A percentile compares a stretch with the other conserved stretches of the same genome.
These are phyloP conservation scores for Diadumene lineata DNA, from an alignment of 92 coral and sea anemone genomes.

Conservation along the genomic window DNA sequence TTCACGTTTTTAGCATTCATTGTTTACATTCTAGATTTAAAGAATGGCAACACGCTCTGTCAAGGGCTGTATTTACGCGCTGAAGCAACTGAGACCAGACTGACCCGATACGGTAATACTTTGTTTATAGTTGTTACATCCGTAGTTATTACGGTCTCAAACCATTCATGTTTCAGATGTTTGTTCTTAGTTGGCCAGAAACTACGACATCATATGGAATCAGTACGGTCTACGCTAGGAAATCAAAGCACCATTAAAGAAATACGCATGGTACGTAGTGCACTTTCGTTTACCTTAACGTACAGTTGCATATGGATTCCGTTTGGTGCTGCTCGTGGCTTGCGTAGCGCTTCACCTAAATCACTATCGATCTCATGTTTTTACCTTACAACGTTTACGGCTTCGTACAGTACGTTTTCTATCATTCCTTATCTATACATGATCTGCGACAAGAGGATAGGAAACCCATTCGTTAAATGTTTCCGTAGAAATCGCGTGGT, in stretches of 20 bases:
- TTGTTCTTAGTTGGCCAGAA: conserved; percentile 30
- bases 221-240: conserved; percentile 38
- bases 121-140: conserved; percentile 26
- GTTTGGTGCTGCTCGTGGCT: conserved; percentile 29
- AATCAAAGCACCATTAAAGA: conserved; percentile 35
- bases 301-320: conserved; percentile 41
- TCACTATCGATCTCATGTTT: no score
- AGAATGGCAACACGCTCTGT: conserved; percentile 16
- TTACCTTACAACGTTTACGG: no score
- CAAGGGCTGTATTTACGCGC: conserved; percentile 11
- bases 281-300: conserved; percentile 10
- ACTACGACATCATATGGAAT: conserved; percentile 32
- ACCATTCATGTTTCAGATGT: neutral
- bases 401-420: no score
- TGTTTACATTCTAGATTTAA: conserved; percentile 12
- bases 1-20: conserved; percentile 11
- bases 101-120: conserved; percentile 8
- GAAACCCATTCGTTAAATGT: no score
- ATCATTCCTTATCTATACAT: no score
- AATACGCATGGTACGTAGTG: conserved; percentile 33
- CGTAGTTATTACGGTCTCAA: neutral
- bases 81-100: neutral
- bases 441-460: no score
- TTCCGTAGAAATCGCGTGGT: no score
- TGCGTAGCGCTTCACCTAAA: conserved; percentile 10